These are phyloP conservation scores for Sarcophaga carnaria DNA, from an alignment of 2,888 invertebrate species.

Conservation along the genomic window DNA sequence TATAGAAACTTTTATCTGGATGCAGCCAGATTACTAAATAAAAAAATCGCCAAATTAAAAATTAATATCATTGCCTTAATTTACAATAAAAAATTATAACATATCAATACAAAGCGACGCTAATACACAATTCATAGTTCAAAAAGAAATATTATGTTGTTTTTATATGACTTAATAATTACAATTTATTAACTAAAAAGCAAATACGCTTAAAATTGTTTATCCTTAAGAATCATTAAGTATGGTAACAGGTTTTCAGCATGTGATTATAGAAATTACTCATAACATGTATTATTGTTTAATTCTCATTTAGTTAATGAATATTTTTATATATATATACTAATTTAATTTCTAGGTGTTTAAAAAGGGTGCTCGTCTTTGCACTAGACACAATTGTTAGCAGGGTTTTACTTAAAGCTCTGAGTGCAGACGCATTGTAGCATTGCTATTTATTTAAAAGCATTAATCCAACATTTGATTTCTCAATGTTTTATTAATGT, in stretches of 20 bases:
- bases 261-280: background rate
- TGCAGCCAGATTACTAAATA: no score
- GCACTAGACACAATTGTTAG: slow-evolving; percentile 45
- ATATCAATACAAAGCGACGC: no score
- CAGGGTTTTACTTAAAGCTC: slow-evolving; percentile 54
- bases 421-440: slow-evolving; percentile 77
- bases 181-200: no score
- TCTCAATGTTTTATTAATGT: slow-evolving; percentile 67
- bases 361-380: slow-evolving; percentile 79
- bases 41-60: no score
- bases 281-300: background rate
- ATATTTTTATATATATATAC: background rate
- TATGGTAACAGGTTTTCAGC: background rate
- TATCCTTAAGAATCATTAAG: background rate
- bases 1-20: no score
- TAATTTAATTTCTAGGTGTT: background rate
- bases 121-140: no score
- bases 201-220: no score
- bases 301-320: slow-evolving; percentile 47
- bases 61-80: no score
- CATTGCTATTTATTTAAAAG: slow-evolving; percentile 70
- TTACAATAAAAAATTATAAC: no score
- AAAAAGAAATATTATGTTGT: no score
- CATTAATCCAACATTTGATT: slow-evolving; percentile 63
- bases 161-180: no score